Conservation (phyloP, 2,888 invertebrate genomes). For the Melipona bicolor region DNA sequence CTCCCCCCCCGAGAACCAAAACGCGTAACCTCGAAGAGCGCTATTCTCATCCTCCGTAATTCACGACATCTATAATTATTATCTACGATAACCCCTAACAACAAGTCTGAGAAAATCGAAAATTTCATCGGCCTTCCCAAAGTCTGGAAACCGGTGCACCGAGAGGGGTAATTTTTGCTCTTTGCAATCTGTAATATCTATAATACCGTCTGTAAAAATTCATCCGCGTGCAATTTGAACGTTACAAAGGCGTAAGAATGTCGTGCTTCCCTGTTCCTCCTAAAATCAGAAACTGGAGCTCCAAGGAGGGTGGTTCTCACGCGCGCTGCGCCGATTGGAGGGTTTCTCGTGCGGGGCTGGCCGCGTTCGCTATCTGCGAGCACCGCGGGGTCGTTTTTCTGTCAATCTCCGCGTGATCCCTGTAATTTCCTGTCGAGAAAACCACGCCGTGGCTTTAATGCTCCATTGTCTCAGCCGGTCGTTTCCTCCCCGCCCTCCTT, state of each 20-base stretch:
- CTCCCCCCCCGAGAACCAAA: too few relatives aligned
- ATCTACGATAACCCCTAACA: too few relatives aligned
- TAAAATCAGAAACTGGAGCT: neutral
- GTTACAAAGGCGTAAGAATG: neutral
- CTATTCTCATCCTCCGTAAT: too few relatives aligned
- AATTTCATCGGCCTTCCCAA: too few relatives aligned
- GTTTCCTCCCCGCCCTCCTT: constrained; percentile 62
- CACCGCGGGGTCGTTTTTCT: constrained; percentile 81
- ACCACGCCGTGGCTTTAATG: constrained; percentile 83
- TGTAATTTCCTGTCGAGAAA: constrained; percentile 84
- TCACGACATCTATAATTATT: too few relatives aligned
- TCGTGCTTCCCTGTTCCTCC: neutral
- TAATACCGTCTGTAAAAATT: too few relatives aligned
- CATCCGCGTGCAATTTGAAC: too few relatives aligned
- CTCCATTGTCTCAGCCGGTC: constrained; percentile 82
- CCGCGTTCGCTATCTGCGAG: constrained; percentile 73
- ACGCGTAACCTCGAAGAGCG: too few relatives aligned
- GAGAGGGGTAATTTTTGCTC: too few relatives aligned
- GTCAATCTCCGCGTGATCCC: constrained; percentile 84
- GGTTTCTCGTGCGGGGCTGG: constrained; percentile 66
- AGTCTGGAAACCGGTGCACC: too few relatives aligned
- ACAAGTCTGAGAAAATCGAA: too few relatives aligned
- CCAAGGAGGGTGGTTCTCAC: constrained; percentile 70
- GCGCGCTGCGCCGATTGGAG: constrained; percentile 64
- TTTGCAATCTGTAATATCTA: too few relatives aligned